Evolutionary conservation across 1,140 invertebrate genomes (phyloP), one percentile per base, ranked within the genome.

Genomic region (Drosophila aff.): DNA sequence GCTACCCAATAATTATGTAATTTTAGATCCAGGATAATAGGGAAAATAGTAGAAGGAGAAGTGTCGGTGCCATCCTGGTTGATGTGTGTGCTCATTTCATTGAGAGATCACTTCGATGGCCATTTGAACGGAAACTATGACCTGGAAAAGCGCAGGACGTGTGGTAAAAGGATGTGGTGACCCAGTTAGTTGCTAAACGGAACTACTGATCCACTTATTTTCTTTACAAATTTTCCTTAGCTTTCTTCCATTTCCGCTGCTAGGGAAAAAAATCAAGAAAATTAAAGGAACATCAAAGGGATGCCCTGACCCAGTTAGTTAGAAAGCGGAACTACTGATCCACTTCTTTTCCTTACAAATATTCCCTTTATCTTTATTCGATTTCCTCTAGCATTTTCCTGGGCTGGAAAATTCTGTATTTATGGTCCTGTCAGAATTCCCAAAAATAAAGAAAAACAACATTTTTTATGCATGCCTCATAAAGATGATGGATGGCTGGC

Each of bases 1-100:
- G 59, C 41, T 60, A 66, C 65, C 71, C 53, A 65, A 85, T 90
- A 90, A 90, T 90, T 90, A 90, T 90, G 85, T 90, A 90, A 90
- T 90, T 90, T 91, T 72, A 91, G 79, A 82, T 83, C 38, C 55
- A 44, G 55, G 76, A 68, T 76, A 57, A 78, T 73, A 33, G 67
- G 15, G 21, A 72, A 60, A 59, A 59, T 50, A 58, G 28, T 28
- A 41, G n/a, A 15, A 36, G n/a, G 63, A 81, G 81, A 87, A 90
- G 84, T 90, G 84, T 75, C 85, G 74, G 72, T 52, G 50, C 53
- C 61, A 76, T 81, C 62, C 26, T 16, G 43, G 40, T 23, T 23
- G 52, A 49, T 40, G 6, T 72, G 53, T 50, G 69, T 72, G 69
- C 53, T 61, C 69, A 60, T 72, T 73, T 73, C 69, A 73, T 73